Evolutionary conservation across 1,140 invertebrate genomes (phyloP), one percentile per base, ranked within the genome.

Genomic region (Cydia pomonella): DNA sequence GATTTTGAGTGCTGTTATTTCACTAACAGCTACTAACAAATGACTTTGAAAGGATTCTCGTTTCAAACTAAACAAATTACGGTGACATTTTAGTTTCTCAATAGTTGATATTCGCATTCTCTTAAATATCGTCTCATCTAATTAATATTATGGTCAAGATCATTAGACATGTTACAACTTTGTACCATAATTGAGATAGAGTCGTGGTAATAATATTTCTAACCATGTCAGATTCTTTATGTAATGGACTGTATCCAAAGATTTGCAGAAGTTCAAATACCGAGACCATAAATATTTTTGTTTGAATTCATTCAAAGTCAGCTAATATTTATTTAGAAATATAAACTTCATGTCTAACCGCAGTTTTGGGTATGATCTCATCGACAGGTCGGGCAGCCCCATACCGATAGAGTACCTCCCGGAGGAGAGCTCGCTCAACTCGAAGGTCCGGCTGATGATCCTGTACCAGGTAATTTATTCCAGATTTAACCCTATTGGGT

Each of bases 391-490:
- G 33, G 97, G 97, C 80, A 97, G 97, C 82, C 97, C 97, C 2
- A 98, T 97, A 78, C 97, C 97, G 7, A 98, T 98, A 66, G 97
- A 98, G 85, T 98, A 98, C 85, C 89, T 98, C 3, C 97, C 97
- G 33, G 97, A 97, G 1, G 97, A 98, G 87, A 98, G 98, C 84
- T 97, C 97, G 0, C 85, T 98, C 1, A 98, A 97, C 85, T 97
- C 97, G 0, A 96, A 97, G 87, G 97, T 98, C 0, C 95, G 97
- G 21, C 87, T 98, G 75, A 94, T 97, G 90, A 97, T 98, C 77
- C 84, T 98, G 7, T 98, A 98, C 86, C 96, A 98, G 53, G 53
- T 59, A 59, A 59, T 59, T 59, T 50, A 18, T 18, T 18, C 0
- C n/a, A n/a, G 16, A n/a, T 47, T 16, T n/a, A 47, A 1, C 1